phyloP scores from a whole-genome alignment of 2,888 invertebrate genomes.

The Eremobia ochroleuca region DNA sequence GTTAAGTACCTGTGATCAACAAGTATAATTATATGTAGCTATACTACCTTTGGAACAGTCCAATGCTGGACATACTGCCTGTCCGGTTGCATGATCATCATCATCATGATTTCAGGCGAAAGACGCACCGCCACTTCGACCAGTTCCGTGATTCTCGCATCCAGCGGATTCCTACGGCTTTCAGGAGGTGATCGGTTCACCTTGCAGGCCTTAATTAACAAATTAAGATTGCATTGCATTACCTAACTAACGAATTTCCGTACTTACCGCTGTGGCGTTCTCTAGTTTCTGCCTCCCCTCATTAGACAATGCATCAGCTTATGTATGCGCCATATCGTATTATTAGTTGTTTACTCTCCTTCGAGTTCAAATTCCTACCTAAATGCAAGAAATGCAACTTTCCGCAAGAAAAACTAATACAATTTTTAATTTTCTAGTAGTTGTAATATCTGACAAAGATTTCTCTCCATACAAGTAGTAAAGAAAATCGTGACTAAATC shows the following conservation, averaged over 20 bases:
- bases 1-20: conserved; percentile 8
- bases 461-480: conserved; percentile 2
- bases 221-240: neutral
- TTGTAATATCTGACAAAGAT: conserved; percentile 5
- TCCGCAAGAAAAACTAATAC: neutral
- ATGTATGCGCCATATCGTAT: neutral
- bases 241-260: neutral
- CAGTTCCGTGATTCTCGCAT: neutral
- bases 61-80: too few species aligned
- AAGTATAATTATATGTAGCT: neutral
- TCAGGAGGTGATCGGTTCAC: neutral
- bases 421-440: neutral
- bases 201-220: too few species aligned
- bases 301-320: neutral
- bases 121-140: neutral
- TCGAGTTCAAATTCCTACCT: neutral
- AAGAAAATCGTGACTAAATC: conserved; percentile 41
- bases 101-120: neutral
- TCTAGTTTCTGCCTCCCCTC: neutral
- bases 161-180: neutral
- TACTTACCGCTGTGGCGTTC: neutral
- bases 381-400: neutral
- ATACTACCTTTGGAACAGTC: neutral
- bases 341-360: neutral
- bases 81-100: neutral